A percentile compares a stretch with the other conserved stretches of the same genome.
These are phyloP conservation scores for Tangara arthus DNA, from an alignment of 2,797 vertebrate genomes.

Conservation along the genomic window DNA sequence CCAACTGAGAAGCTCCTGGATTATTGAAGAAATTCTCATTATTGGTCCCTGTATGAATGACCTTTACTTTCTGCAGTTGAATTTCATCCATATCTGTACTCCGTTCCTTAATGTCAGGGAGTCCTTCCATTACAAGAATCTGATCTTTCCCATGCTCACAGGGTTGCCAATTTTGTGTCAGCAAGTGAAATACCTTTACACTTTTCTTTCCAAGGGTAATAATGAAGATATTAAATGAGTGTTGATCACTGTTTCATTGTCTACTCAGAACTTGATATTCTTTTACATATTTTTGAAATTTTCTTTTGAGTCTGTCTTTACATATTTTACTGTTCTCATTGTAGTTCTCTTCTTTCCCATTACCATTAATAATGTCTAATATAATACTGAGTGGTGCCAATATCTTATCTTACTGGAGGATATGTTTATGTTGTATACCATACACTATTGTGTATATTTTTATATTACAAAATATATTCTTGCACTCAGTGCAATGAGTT, in stretches of 20 bases:
- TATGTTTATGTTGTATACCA: background rate
- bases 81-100: conserved; percentile 13
- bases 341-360: background rate
- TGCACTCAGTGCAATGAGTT: background rate
- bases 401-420: background rate
- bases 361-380: background rate
- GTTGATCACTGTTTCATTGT: background rate
- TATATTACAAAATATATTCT: background rate
- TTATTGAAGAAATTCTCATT: conserved; percentile 34
- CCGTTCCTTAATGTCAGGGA: background rate
- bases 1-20: conserved; percentile 19
- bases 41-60: conserved; percentile 21
- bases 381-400: background rate
- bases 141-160: background rate
- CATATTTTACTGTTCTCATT: background rate
- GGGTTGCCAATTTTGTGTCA: background rate
- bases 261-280: background rate
- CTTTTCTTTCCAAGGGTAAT: background rate
- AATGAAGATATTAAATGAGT: background rate
- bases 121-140: background rate
- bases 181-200: background rate
- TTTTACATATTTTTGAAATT: background rate
- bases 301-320: background rate
- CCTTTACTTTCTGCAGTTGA: conserved; percentile 41
- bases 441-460: background rate